Percentiles rank a stretch among this genome's conserved stretches.
phyloP scores from a whole-genome alignment of 1,140 invertebrate genomes.

The Pollicipes pollicipes region DNA sequence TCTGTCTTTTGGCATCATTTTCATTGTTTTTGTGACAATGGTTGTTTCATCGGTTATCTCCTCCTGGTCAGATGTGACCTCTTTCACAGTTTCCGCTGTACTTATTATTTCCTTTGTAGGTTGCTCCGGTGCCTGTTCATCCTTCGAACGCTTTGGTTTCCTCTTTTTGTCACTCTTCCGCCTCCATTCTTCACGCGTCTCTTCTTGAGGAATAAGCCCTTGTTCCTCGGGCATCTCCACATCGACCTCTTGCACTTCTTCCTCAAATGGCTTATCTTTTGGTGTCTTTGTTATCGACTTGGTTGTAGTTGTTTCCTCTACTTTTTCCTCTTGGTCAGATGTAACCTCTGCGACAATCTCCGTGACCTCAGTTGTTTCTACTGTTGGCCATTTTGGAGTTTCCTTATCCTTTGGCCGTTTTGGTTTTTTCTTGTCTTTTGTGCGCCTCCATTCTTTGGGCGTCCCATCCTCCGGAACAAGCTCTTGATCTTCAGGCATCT shows the following conservation, averaged over 20 bases:
- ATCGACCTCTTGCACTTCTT: slow-evolving; percentile 13
- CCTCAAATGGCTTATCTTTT: slow-evolving; percentile 9
- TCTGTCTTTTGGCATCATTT: too few species aligned
- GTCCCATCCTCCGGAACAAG: too few species aligned
- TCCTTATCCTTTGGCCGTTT: background rate
- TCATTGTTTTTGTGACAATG: too few species aligned
- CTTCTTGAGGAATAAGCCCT: slow-evolving; percentile 8
- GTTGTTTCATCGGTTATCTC: too few species aligned
- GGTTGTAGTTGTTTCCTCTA: slow-evolving; percentile 10
- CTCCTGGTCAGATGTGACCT: too few species aligned
- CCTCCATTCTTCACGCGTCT: slow-evolving; percentile 11
- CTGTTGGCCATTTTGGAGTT: slow-evolving; percentile 4
- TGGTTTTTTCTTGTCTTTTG: slow-evolving; percentile 7
- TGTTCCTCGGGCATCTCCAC: slow-evolving; percentile 12
- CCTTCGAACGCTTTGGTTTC: background rate
- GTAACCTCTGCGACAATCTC: too few species aligned
- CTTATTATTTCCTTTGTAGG: too few species aligned
- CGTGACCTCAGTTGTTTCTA: slow-evolving; percentile 6
- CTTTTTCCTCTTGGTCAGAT: slow-evolving; percentile 9
- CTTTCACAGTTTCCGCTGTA: too few species aligned
- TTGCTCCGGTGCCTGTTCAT: too few species aligned
- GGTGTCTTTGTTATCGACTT: slow-evolving; percentile 11
- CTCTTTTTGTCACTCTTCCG: slow-evolving; percentile 6
- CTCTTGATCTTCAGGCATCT: too few species aligned
- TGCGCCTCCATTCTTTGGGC: background rate